phyloP scores from a whole-genome alignment of 2,113 vertebrate genomes.

The Proterorhinus semilunaris region DNA sequence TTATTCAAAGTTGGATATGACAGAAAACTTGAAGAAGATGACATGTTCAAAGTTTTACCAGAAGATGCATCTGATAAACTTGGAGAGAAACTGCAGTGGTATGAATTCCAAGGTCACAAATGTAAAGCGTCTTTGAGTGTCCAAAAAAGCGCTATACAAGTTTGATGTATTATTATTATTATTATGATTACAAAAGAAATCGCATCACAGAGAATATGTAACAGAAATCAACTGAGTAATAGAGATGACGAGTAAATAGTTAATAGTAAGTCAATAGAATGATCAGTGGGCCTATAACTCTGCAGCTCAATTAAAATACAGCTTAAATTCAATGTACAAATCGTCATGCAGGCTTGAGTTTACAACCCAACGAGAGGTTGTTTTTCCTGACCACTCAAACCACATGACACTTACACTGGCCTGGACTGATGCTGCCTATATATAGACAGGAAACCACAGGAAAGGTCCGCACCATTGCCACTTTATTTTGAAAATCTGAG shows the following conservation, averaged over 20 bases:
- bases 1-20: constrained; percentile 85
- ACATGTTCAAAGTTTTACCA: constrained; percentile 88
- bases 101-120: constrained; percentile 35
- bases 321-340: not conserved
- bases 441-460: constrained; percentile 35
- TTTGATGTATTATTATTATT: no score
- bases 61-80: constrained; percentile 86
- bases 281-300: no score
- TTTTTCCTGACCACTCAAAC: not conserved
- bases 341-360: not conserved
- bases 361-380: not conserved
- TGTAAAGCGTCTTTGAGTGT: no score
- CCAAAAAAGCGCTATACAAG: no score
- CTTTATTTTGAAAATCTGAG: not conserved
- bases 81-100: constrained; percentile 87
- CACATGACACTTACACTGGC: constrained; percentile 5
- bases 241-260: no score
- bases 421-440: constrained; percentile 27
- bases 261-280: no score
- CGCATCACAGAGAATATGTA: no score
- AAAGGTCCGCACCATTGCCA: constrained; percentile 4
- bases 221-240: no score
- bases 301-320: not conserved
- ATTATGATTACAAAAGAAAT: no score
- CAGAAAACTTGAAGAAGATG: constrained; percentile 87